Evolutionary conservation across 2,888 invertebrate species (phyloP), one percentile per base, ranked within the genome.

Genomic region (Drosophila borborema): DNA sequence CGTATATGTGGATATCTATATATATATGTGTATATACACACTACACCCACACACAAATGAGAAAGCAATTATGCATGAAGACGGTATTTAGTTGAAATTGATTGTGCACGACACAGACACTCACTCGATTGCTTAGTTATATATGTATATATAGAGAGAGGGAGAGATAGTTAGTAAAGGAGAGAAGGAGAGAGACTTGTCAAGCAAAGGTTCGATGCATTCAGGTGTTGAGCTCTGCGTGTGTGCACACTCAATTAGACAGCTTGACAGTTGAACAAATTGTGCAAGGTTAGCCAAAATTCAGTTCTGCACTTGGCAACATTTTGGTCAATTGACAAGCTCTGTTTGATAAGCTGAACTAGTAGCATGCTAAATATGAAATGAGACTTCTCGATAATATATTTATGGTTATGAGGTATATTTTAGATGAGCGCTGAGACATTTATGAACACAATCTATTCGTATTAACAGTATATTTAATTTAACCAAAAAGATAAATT

Each of bases 31-130:
- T 3, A 18, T 18, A 34, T 2, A 23, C 9, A 40, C 23, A 20
- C 16, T 34, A 58, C 23, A 70, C 45, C 58, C 34, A 74, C 65
- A 69, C 45, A 60, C 34, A 74, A 62, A 69, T 59, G 60, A 53
- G 55, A 64, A 74, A 74, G 77, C 73, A 77, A 82, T 90, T 82
- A 77, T 73, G 89, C 90, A 85, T 82, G 72, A 88, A 79, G 88
- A 82, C 65, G 80, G 66, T 59, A 76, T 90, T 84, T 82, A 79
- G 82, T 85, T 85, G 65, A 88, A 88, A 82, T 88, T 88, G 88
- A 84, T 90, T 82, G 82, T 76, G 66, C 68, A 73, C 67, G 71
- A 70, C 64, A 60, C 68, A 72, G 58, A 72, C 82, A 81, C 64
- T 68, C 82, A 77, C 64, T 68, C 67, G 69, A 66, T 80, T 68